Evolutionary conservation across 2,888 invertebrate genomes (phyloP), one percentile per base, ranked within the genome.

Genomic region (Lacanobia oleracea): DNA sequence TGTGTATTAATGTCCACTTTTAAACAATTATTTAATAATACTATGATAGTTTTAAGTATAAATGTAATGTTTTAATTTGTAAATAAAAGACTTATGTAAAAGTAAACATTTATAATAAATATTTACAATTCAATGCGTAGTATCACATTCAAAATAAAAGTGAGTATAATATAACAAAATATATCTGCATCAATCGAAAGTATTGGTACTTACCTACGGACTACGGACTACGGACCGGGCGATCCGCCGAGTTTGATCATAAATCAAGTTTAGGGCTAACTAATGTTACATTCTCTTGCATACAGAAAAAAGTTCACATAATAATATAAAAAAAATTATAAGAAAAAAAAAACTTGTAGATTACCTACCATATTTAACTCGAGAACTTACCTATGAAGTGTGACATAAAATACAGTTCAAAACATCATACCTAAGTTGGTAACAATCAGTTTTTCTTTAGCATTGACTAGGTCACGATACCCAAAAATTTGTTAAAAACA

Each of bases 31-130:
- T 70, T 64, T 23, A 45, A 63, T 50, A 43, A 33, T 66, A 67
- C 16, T 16, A 57, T 43, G 53, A 72, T 77, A 79, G 67, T 65
- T 59, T 50, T 66, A 66, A 66, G 62, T 53, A 54, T 62, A 62
- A 75, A 54, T 66, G 45, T 48, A 63, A 68, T 56, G 57, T 72
- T 77, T 79, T 79, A 68, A 60, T 60, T 43, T 80, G 66, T 79
- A 84, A 86, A 85, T 87, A 81, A 90, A 91, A 89, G 64, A 71
- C 78, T 65, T 79, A 57, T 77, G 71, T 89, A 89, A 91, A 92
- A 91, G 93, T 94, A 94, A 94, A 93, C 93, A 93, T 94, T 93
- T 94, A 88, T 94, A 94, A 93, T 94, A 94, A 92, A 92, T 94
- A 94, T 95, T 94, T 95, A 95, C 95, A 95, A 92, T 93, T 90